Evolutionary conservation across 1,140 invertebrate genomes (phyloP), one percentile per base, ranked within the genome.

Genomic region (Grapholita molesta): DNA sequence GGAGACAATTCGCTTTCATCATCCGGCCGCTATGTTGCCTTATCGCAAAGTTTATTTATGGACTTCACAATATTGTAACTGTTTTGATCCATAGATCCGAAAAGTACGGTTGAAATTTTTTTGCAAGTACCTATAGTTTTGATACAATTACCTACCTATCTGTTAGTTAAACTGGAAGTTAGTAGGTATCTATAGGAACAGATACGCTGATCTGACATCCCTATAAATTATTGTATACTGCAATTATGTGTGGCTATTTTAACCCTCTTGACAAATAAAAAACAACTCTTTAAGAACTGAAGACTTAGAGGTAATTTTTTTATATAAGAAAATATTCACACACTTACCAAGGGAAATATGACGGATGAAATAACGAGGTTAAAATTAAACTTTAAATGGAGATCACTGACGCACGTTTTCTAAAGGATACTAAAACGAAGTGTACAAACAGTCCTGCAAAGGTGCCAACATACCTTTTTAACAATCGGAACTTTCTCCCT

Each of bases 401-500:
- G 55, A 28, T 61, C 55, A 61, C 55, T 32, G 28, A 61, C 55
- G 15, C 55, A 28, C 55, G 3, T 24, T 21, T 25, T 6, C 0
- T 53, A 25, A 25, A 23, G 25, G 25, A 61, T n/a, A 61, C 28
- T 61, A 61, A 32, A 61, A 32, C 7, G n/a, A 28, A 55, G 12
- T 25, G 6, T 11, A 28, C 21, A 7, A 3, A 24, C 11, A 25
- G 78, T 64, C 73, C 76, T 66, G 67, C 83, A 76, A 82, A 85
- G 73, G 75, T 82, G 88, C 76, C 81, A 85, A 83, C 72, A 71
- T 66, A 75, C 86, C 83, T 86, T 85, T 70, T 85, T 74, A 79
- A 83, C 80, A 83, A 81, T 82, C 70, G 77, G 76, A 75, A 87
- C 89, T 91, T 89, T 89, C 89, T 89, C 83, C 80, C 74, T 74